Evolutionary conservation across 2,888 invertebrate species (phyloP), one percentile per base, ranked within the genome.

Genomic region (Orthosia cruda): DNA sequence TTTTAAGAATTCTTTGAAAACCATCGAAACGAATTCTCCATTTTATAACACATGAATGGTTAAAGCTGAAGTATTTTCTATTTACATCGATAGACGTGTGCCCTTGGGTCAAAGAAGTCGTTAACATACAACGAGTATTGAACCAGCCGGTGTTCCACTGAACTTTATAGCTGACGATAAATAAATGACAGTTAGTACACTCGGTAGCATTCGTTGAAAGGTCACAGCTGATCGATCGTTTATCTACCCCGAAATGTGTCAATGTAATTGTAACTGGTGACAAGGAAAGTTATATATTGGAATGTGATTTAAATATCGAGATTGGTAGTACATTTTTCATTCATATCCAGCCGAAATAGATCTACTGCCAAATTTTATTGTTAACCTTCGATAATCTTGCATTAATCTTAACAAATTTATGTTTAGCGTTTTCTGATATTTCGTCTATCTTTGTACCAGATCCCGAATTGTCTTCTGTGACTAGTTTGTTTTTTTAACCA

Each of bases 21-120:
- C 50, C 23, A 1, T 74, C 11, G 20, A 54, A 16, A 20, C 13
- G 18, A 75, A 77, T 62, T 67, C 3, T 45, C 26, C 1, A 49
- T 65, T 71, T 71, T 65, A 57, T 55, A 57, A 71, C 58, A 83
- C 57, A 66, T 73, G 58, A 68, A 64, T 58, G 72, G 72, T 58
- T n/a, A 50, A 2, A 3, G 47, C 40, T 57, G 50, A 84, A 84
- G 58, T 84, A 67, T 81, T 75, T 84, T 81, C 58, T 75, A 74
- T 74, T 81, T 70, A 75, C 81, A 67, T 70, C 58, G 57, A 81
- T 57, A 71, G 54, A 55, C 54, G 15, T 81, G 75, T 67, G 81
- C 63, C 81, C 85, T 84, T 81, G 85, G 81, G 81, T 84, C 83
- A 78, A 71, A 68, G 68, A 71, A 72, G 83, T 83, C 83, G 71